A percentile compares a stretch with the other conserved stretches of the same genome.
phyloP scores from a whole-genome alignment of 2,797 vertebrate genomes.

The Sebastes kiyomatsui region DNA sequence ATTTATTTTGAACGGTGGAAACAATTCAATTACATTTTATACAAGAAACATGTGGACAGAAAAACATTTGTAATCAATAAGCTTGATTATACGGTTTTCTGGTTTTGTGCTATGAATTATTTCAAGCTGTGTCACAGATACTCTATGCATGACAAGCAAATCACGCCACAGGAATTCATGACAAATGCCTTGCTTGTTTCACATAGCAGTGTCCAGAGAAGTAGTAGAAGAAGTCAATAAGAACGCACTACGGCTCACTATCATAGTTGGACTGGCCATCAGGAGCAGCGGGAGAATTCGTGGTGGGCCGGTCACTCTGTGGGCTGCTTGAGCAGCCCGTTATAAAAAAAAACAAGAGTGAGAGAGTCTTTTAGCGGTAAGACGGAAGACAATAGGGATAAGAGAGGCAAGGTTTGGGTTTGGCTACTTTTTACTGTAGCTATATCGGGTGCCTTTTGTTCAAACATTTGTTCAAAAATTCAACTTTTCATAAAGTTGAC shows the following conservation, averaged over 20 bases:
- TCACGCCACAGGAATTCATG: conserved; percentile 2
- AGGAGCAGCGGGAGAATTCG: not conserved
- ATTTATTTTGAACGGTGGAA: conserved; percentile 36
- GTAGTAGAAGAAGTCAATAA: not conserved
- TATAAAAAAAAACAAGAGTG: not conserved
- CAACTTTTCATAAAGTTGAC: too few species aligned
- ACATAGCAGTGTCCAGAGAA: not conserved
- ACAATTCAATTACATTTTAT: conserved; percentile 27
- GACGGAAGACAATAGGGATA: too few species aligned
- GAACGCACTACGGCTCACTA: not conserved
- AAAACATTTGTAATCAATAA: conserved; percentile 33
- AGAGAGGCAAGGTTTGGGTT: too few species aligned
- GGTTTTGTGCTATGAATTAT: not conserved
- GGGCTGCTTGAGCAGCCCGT: not conserved
- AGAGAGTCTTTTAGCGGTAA: not conserved
- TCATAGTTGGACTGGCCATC: not conserved
- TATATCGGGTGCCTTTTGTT: too few species aligned
- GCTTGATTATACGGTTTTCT: conserved; percentile 26
- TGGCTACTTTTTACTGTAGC: too few species aligned
- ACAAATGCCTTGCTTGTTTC: not conserved
- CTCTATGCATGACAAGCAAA: conserved; percentile 4
- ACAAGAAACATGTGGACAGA: conserved; percentile 10
- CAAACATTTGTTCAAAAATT: too few species aligned
- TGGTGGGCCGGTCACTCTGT: not conserved
- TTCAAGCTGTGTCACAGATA: conserved; percentile 20